Evolutionary conservation across 2,113 vertebrate species (phyloP).

Genomic region (Ivindomyrus marchei): DNA sequence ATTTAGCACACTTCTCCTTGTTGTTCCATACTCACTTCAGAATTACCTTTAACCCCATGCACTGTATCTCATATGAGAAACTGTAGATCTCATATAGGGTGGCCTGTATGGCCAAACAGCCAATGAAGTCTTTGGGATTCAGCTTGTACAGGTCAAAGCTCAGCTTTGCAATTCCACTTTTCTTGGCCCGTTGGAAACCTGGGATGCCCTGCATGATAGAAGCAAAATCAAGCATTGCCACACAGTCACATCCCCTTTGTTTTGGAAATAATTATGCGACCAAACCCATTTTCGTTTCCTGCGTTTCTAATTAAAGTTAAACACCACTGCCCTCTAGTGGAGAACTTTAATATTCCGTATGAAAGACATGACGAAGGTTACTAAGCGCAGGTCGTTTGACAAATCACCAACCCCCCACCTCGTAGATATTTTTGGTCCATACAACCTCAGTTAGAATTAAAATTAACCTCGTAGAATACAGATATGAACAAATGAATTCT

Average conservation of each 20-base stretch:
- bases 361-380: not conserved
- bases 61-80: conserved; percentile 69
- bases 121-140: conserved; percentile 73
- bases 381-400: not conserved
- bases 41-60: conserved; percentile 59
- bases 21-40: conserved; percentile 55
- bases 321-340: conserved; percentile 8
- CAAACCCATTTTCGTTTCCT: not conserved
- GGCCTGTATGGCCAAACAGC: conserved; percentile 68
- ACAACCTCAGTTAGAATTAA: not conserved
- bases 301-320: not conserved
- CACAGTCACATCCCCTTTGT: not conserved
- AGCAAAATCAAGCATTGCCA: not conserved
- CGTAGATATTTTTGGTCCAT: not conserved
- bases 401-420: not conserved
- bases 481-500: not conserved
- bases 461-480: not conserved
- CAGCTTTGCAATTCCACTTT: conserved; percentile 69
- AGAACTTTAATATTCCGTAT: not conserved
- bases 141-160: conserved; percentile 75
- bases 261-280: not conserved
- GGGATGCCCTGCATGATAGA: conserved; percentile 18
- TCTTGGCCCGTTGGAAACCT: conserved; percentile 47
- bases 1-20: not conserved
- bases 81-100: conserved; percentile 75